These are phyloP conservation scores for Arothron firmamentum DNA, from an alignment of 2,113 vertebrate genomes.

Conservation along the genomic window DNA sequence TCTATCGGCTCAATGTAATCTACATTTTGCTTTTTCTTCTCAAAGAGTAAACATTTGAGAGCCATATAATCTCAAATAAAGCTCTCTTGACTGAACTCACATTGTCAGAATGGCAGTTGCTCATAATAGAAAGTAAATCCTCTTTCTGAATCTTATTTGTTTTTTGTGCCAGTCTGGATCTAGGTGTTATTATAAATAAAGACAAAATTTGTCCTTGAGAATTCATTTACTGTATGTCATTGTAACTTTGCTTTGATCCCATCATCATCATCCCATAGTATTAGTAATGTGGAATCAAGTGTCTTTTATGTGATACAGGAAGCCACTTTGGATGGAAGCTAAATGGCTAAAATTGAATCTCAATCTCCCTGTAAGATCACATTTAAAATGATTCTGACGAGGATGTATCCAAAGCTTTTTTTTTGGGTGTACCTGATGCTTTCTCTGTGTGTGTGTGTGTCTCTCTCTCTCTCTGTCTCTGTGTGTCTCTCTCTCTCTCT, in stretches of 20 bases:
- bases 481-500: not conserved
- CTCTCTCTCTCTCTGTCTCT: not conserved
- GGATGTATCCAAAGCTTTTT: constrained; percentile 25
- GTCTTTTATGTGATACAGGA: not conserved
- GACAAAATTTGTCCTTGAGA: too few species aligned
- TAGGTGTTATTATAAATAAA: too few species aligned
- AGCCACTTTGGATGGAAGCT: constrained; percentile 1
- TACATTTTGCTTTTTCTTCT: not conserved
- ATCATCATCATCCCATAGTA: not conserved
- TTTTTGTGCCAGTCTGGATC: too few species aligned
- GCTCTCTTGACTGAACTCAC: too few species aligned
- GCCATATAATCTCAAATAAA: too few species aligned
- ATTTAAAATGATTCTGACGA: constrained; percentile 19
- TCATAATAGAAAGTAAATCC: too few species aligned
- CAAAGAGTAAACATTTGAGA: not conserved
- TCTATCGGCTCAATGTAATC: not conserved
- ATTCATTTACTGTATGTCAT: constrained; percentile 1
- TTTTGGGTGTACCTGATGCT: constrained; percentile 23
- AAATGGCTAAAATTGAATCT: not conserved
- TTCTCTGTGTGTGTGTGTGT: too few species aligned
- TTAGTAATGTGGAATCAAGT: not conserved
- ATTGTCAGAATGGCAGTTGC: too few species aligned
- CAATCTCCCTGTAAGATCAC: too few species aligned
- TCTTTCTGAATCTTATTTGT: too few species aligned
- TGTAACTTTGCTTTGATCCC: not conserved